Evolutionary conservation across 2,113 vertebrate species (phyloP).

Genomic region (Dinomys branickii): DNA sequence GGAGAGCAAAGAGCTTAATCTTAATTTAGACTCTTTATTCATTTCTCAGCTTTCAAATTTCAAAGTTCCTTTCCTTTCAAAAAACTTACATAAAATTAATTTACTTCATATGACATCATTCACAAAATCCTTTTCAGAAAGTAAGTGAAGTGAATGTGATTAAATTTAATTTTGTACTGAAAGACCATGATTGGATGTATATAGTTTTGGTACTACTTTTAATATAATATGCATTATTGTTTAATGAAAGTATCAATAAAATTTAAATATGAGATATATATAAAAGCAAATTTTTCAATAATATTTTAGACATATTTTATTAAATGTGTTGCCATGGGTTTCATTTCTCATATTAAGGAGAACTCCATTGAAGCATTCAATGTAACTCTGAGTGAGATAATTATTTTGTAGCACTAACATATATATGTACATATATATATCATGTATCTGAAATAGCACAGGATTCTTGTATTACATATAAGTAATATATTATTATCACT

Average conservation of each 20-base stretch:
- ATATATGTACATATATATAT: not conserved
- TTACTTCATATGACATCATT: not conserved
- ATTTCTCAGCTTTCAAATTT: slow-evolving; percentile 17
- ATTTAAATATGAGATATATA: not conserved
- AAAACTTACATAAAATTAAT: slow-evolving; percentile 11
- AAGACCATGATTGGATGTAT: not conserved
- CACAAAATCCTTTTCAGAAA: not conserved
- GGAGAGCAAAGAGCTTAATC: slow-evolving; percentile 54
- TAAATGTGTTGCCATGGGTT: not conserved
- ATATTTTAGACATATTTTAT: not conserved
- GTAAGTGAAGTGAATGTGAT: not conserved
- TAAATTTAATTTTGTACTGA: slow-evolving; percentile 17
- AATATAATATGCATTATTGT: not conserved
- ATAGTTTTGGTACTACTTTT: not conserved
- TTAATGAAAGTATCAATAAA: not conserved
- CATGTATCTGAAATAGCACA: not conserved
- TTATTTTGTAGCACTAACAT: not conserved
- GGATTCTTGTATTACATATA: not conserved
- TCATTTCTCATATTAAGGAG: not conserved
- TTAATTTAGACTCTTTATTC: slow-evolving; percentile 63
- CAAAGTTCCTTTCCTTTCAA: slow-evolving; percentile 18
- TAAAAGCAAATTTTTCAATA: not conserved
- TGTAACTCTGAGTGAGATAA: not conserved
- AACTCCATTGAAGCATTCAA: not conserved
- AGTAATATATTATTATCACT: not conserved